Conservation (phyloP, 2,888 invertebrate genomes). For the Pimpla rufipes region DNA sequence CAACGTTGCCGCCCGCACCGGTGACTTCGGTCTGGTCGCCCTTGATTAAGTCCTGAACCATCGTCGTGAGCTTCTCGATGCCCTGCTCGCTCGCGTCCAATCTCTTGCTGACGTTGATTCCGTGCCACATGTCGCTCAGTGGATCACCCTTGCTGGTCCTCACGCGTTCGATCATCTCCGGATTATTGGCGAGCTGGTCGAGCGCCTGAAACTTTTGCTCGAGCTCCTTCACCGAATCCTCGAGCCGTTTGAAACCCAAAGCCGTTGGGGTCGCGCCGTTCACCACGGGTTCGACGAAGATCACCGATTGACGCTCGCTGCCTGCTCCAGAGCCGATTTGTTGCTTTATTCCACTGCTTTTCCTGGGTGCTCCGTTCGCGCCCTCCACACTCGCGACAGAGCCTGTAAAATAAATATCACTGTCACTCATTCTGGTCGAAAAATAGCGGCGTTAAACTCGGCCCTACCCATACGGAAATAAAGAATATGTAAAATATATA, state of each 20-base stretch:
- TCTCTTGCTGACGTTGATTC: slow-evolving; percentile 88
- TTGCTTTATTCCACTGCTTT: slow-evolving; percentile 67
- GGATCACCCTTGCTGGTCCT: slow-evolving; percentile 81
- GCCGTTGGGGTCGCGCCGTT: slow-evolving; percentile 73
- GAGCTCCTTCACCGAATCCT: slow-evolving; percentile 80
- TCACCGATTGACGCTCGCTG: slow-evolving; percentile 71
- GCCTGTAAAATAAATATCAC: background rate
- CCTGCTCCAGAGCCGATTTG: slow-evolving; percentile 66
- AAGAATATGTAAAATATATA: too few species aligned
- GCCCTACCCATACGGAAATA: too few species aligned
- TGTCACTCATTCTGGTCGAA: background rate
- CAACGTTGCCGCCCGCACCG: slow-evolving; percentile 12
- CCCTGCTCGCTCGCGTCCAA: slow-evolving; percentile 89
- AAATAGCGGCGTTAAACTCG: too few species aligned
- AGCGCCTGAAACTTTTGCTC: slow-evolving; percentile 83
- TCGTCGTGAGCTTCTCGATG: slow-evolving; percentile 86
- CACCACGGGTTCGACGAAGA: slow-evolving; percentile 76
- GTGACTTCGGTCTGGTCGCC: slow-evolving; percentile 57
- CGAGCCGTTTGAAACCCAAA: slow-evolving; percentile 75
- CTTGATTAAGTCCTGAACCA: slow-evolving; percentile 78
- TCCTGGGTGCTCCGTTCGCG: slow-evolving; percentile 36
- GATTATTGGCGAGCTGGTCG: slow-evolving; percentile 85
- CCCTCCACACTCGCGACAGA: slow-evolving; percentile 23
- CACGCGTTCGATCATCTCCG: slow-evolving; percentile 84
- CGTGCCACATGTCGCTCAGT: slow-evolving; percentile 89